Evolutionary conservation across 2,113 vertebrate species (phyloP).

Genomic region (Meriones unguiculatus): DNA sequence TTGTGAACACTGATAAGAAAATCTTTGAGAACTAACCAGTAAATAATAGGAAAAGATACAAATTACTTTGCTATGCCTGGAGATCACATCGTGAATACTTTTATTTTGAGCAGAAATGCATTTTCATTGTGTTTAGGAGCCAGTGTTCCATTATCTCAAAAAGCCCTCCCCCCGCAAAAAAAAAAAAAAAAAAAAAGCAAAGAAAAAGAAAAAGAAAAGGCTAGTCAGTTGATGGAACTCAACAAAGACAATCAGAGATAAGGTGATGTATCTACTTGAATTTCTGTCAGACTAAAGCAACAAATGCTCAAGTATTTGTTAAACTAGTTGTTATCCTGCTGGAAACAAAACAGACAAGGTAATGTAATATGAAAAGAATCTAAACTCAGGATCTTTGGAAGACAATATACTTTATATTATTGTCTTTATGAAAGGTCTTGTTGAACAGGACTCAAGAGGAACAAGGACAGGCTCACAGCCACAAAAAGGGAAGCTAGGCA

Average conservation of each 20-base stretch:
- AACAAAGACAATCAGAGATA: constrained; percentile 70
- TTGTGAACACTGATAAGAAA: constrained; percentile 15
- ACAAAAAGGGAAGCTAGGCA: not conserved
- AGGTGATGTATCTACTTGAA: constrained; percentile 68
- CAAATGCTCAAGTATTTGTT: constrained; percentile 49
- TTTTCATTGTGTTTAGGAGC: constrained; percentile 57
- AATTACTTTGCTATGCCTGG: constrained; percentile 22
- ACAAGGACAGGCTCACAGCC: constrained; percentile 24
- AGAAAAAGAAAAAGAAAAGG: not conserved
- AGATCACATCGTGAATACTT: constrained; percentile 50
- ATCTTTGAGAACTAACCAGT: constrained; percentile 25
- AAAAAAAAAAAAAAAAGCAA: not conserved
- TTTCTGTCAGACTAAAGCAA: constrained; percentile 69
- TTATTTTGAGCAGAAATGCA: constrained; percentile 41
- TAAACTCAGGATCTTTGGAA: constrained; percentile 48
- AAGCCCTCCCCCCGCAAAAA: not conserved
- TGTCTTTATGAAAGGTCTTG: constrained; percentile 32
- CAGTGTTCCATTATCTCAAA: not conserved
- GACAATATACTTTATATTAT: constrained; percentile 47
- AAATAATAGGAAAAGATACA: constrained; percentile 21
- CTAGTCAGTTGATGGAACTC: constrained; percentile 65
- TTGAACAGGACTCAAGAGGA: not conserved
- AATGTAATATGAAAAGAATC: constrained; percentile 52
- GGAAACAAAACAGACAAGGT: constrained; percentile 44
- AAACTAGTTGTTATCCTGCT: constrained; percentile 20